A percentile compares a stretch with the other conserved stretches of the same genome.
Conservation (phyloP, 2,888 invertebrate genomes). For the Lochmaea crataegi region DNA sequence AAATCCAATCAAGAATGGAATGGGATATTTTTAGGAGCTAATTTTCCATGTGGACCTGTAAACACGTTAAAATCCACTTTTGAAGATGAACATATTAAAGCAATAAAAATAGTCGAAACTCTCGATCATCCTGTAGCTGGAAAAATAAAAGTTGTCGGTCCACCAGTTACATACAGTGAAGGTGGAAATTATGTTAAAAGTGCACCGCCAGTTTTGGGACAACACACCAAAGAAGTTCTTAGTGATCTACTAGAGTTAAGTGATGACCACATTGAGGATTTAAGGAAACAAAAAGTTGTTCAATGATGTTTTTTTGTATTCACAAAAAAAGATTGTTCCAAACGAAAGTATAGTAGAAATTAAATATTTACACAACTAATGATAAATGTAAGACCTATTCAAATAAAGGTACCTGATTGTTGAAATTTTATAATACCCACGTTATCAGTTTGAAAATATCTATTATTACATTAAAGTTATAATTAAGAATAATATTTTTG, state of each 20-base stretch:
- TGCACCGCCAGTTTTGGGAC: constrained; percentile 87
- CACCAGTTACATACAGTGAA: constrained; percentile 85
- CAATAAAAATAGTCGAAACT: constrained; percentile 78
- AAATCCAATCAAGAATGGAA: constrained; percentile 84
- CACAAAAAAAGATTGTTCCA: no score
- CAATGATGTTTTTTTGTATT: constrained; percentile 61
- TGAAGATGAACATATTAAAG: constrained; percentile 85
- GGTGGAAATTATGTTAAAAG: constrained; percentile 76
- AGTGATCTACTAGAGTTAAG: constrained; percentile 74
- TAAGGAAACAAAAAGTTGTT: constrained; percentile 66
- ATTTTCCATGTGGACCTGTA: constrained; percentile 91
- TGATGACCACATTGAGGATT: constrained; percentile 69
- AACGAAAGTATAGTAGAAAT: not conserved
- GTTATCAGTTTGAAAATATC: not conserved
- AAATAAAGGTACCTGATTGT: not conserved
- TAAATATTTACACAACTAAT: not conserved
- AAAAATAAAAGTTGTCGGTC: constrained; percentile 82
- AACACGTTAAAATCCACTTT: constrained; percentile 90
- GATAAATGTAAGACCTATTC: not conserved
- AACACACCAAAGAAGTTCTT: constrained; percentile 87
- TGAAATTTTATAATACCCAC: not conserved
- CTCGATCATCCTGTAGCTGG: constrained; percentile 78
- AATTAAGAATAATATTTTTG: no score
- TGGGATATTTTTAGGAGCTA: constrained; percentile 74
- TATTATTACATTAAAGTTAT: not conserved